Evolutionary conservation across 2,113 vertebrate genomes (phyloP).

Genomic region (Caracal caracal): DNA sequence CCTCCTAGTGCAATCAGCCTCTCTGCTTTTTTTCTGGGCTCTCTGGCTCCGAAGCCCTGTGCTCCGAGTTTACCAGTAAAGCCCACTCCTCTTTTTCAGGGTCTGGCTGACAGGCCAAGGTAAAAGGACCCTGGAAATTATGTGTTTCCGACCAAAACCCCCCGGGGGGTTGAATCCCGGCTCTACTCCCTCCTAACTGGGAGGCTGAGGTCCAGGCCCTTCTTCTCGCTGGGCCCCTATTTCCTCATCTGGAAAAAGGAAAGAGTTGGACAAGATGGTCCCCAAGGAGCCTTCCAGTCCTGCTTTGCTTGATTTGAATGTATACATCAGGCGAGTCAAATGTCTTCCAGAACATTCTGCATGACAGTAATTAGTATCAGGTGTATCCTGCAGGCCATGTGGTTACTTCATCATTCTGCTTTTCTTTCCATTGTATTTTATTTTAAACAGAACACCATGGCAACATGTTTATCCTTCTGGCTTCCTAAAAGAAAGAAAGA

Average conservation of each 20-base stretch:
- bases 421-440: conserved; percentile 83
- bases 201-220: conserved; percentile 66
- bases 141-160: not conserved
- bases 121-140: conserved; percentile 23
- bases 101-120: conserved; percentile 29
- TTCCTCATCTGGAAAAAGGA: conserved; percentile 81
- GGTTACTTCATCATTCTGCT: conserved; percentile 76
- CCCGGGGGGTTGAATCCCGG: not conserved
- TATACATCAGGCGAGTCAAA: conserved; percentile 83
- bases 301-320: conserved; percentile 81
- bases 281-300: conserved; percentile 74
- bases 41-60: not conserved
- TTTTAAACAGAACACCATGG: conserved; percentile 82
- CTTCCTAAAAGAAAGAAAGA: conserved; percentile 49
- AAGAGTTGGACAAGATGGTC: conserved; percentile 76
- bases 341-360: conserved; percentile 81
- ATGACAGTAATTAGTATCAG: conserved; percentile 83
- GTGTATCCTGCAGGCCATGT: conserved; percentile 77
- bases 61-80: not conserved
- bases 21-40: not conserved
- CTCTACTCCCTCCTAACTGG: conserved; percentile 15
- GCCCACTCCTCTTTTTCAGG: not conserved
- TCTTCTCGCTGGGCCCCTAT: conserved; percentile 62
- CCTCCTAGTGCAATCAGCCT: not conserved
- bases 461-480: conserved; percentile 77